Percentiles rank a stretch among this genome's conserved stretches.
These are phyloP conservation scores for Caenorhabditis brenneri DNA, from an alignment of 1,140 invertebrate species.

Conservation along the genomic window DNA sequence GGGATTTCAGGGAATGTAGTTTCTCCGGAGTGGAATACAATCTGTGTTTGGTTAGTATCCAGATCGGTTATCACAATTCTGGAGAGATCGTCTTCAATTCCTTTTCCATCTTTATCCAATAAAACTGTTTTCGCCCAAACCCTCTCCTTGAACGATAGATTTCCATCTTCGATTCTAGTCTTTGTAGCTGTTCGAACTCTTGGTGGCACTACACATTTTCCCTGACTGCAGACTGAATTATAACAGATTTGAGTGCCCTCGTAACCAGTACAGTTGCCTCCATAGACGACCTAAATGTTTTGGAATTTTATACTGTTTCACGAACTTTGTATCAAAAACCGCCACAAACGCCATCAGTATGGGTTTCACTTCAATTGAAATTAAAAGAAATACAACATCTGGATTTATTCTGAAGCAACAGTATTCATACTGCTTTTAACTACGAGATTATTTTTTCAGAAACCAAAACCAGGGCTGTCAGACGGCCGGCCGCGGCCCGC, in stretches of 20 bases:
- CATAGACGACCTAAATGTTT: constrained; percentile 50
- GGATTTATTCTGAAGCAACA: too few species aligned
- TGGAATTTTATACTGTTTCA: background rate
- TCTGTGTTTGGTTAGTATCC: constrained; percentile 37
- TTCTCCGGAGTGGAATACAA: constrained; percentile 59
- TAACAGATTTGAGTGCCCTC: constrained; percentile 66
- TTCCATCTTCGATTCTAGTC: background rate
- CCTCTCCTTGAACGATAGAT: constrained; percentile 48
- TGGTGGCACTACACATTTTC: constrained; percentile 42
- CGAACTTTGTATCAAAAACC: background rate
- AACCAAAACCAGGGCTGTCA: too few species aligned
- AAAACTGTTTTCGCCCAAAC: constrained; percentile 70
- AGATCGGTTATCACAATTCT: constrained; percentile 60
- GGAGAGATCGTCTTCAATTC: constrained; percentile 63
- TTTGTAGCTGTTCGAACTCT: constrained; percentile 20
- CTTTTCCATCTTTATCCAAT: constrained; percentile 57
- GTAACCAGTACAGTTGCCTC: constrained; percentile 70
- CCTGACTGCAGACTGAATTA: constrained; percentile 62
- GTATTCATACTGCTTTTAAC: too few species aligned
- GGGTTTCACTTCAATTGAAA: too few species aligned
- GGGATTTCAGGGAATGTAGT: constrained; percentile 65
- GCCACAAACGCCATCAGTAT: too few species aligned
- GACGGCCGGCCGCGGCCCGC: too few species aligned
- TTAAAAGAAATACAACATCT: too few species aligned
- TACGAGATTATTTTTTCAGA: too few species aligned